Base-by-base conservation (phyloP, 2,113 vertebrate species). In the Pseudopipra pipra region DNA sequence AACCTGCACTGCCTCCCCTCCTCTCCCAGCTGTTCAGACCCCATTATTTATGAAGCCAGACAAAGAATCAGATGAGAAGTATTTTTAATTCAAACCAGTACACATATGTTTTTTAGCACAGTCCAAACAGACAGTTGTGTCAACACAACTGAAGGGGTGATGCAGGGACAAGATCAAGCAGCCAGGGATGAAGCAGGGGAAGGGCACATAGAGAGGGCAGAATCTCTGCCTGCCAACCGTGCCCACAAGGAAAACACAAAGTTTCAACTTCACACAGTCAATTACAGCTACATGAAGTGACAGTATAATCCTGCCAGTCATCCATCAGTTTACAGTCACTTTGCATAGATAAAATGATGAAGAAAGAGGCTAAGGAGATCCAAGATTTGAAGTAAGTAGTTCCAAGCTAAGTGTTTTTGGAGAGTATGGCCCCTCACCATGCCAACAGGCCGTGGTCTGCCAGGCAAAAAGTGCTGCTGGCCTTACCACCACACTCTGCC, bases 21-120 rank as follows among this genome's bases (percentile, higher is more conserved):
- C 59, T 91, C 65, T 90, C 44, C 77, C 87, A 82, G 90, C 61
- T 89, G 70, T 61, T 85, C 78, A 93, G 87, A 79, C 21, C 33
- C 39, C 63, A 23, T 72, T 67, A 79, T 91, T 96, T 87, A 87
- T 30, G 70, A 87, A 58, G 62, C 87, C 81, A 96, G 92, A 94
- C 6, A 5, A 95, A 89, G 82, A 91, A 91, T 65, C 85, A 91
- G 47, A 93, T 90, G 81, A 93, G 81, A 77, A 94, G 30, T 11
- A 65, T 20, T 93, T 91, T 73, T 96, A 95, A 94, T 95, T 92
- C 88, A 92, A 95, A 92, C 82, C 96, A 93, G 82, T 22, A 77
- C 95, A 66, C 88, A 84, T 77, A 88, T 95, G 90, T 72, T 91
- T 63, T 92, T 82, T 61, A 85, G 77, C 84, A 63, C 3, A 87